Base-by-base conservation (phyloP, 2,888 invertebrate species). In the Emmelina monodactyla region DNA sequence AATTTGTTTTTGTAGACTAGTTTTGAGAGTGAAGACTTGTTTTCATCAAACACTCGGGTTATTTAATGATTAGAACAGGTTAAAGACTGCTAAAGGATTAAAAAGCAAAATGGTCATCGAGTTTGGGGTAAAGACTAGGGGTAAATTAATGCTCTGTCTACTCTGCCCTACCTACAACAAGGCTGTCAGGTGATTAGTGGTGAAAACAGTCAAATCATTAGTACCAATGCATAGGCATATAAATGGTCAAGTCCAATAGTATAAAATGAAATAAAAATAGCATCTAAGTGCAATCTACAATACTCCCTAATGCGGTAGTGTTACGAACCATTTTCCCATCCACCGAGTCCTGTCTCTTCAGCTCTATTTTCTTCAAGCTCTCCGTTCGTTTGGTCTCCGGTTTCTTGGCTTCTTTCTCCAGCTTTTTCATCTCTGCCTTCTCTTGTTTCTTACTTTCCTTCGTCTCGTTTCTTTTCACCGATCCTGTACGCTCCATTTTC, bases 311-410 rank as follows among this genome's bases (percentile, higher is more conserved):
- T n/a, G n/a, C n/a, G n/a, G n/a, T n/a, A n/a, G n/a, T n/a, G n/a
- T n/a, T n/a, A n/a, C n/a, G n/a, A n/a, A 78, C 78, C 65, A 75
- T 76, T 41, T 53, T 58, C 13, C 50, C 49, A 47, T 79, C 78
- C 40, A 72, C 58, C 37, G 78, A 76, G 34, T 79, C 78, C 35
- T 72, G 73, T 35, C 61, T 62, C 53, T 68, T 73, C 33, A 75
- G 49, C 1, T 73, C 73, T 10, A 47, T 54, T 47, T 60, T 71
- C 56, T 69, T 72, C 32, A 66, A 47, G 3, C 66, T 67, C 46
- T 72, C 70, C 33, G 65, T 55, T 52, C 68, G 73, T 7, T 69
- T 64, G 43, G 71, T 72, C 2, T 43, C 46, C 25, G 57, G 55
- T 29, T 50, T 50, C 42, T 46, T 53, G 13, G 44, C 39, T 32